These are phyloP conservation scores for Anoplius nigerrimus DNA, from an alignment of 2,888 invertebrate species.

Conservation along the genomic window DNA sequence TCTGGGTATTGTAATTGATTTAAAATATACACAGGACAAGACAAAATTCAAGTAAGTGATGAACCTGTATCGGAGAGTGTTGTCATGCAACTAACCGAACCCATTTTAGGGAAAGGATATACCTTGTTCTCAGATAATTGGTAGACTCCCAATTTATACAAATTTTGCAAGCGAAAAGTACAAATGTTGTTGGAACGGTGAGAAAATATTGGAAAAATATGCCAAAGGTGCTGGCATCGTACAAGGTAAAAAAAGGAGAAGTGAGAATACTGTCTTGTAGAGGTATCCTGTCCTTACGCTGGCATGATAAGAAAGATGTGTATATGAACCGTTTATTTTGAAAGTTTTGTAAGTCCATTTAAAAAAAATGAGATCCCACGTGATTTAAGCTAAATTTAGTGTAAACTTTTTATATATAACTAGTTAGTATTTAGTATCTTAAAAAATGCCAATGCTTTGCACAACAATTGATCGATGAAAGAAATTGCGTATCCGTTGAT, in stretches of 20 bases:
- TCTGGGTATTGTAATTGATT: slow-evolving; percentile 10
- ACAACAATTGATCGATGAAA: no score
- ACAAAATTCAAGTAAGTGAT: slow-evolving; percentile 12
- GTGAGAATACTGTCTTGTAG: slow-evolving; percentile 11
- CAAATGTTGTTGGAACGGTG: slow-evolving; percentile 12
- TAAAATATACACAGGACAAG: slow-evolving; percentile 13
- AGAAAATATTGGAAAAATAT: slow-evolving; percentile 25
- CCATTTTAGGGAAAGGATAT: neutral
- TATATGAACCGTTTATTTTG: no score
- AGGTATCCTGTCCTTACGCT: slow-evolving; percentile 13
- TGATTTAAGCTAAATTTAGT: no score
- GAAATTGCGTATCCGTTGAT: no score
- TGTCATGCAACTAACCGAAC: slow-evolving; percentile 13
- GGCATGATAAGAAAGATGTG: slow-evolving; percentile 22
- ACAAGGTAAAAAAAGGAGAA: slow-evolving; percentile 18
- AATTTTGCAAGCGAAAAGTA: neutral
- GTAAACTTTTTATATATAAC: no score
- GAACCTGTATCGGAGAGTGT: slow-evolving; percentile 4
- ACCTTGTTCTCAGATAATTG: no score
- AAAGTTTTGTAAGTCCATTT: no score
- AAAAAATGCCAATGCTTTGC: no score
- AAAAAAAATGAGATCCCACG: no score
- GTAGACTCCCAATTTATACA: neutral
- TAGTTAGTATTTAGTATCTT: no score
- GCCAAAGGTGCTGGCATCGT: slow-evolving; percentile 12